These are phyloP conservation scores for Augochlorella aurata DNA, from an alignment of 2,888 invertebrate species.

Conservation along the genomic window DNA sequence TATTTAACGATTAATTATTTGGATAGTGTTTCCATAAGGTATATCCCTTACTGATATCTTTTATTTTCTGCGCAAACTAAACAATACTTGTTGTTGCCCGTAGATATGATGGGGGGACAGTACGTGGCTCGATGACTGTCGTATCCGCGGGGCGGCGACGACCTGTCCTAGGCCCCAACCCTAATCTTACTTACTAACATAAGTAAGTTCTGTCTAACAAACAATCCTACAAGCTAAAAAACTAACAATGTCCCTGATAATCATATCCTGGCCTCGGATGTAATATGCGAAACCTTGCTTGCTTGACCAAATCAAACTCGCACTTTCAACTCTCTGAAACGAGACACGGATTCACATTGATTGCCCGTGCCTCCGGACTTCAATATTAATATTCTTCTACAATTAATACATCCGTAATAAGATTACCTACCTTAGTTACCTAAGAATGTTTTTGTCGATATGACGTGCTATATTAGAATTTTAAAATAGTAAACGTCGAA, in stretches of 20 bases:
- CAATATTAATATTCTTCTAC: conserved; percentile 40
- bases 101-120: conserved; percentile 85
- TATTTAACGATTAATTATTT: neutral
- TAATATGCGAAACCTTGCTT: conserved; percentile 79
- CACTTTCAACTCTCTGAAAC: conserved; percentile 28
- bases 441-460: conserved; percentile 49
- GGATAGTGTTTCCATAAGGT: conserved; percentile 27
- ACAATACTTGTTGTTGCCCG: conserved; percentile 82
- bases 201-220: conserved; percentile 82
- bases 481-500: conserved; percentile 41
- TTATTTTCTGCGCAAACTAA: conserved; percentile 82
- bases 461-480: conserved; percentile 48
- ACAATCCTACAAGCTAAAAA: conserved; percentile 76
- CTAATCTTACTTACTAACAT: conserved; percentile 82
- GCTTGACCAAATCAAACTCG: conserved; percentile 63
- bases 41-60: conserved; percentile 47
- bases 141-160: conserved; percentile 85
- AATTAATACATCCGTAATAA: conserved; percentile 37
- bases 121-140: conserved; percentile 85
- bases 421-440: conserved; percentile 43
- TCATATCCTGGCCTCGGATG: conserved; percentile 78
- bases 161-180: conserved; percentile 82
- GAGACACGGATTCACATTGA: conserved; percentile 66
- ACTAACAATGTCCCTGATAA: conserved; percentile 75
- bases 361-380: conserved; percentile 65